Percentiles rank a stretch among this genome's conserved stretches.
Evolutionary conservation across 1,140 invertebrate genomes (phyloP).

Genomic region (Scaptomyza pallida): DNA sequence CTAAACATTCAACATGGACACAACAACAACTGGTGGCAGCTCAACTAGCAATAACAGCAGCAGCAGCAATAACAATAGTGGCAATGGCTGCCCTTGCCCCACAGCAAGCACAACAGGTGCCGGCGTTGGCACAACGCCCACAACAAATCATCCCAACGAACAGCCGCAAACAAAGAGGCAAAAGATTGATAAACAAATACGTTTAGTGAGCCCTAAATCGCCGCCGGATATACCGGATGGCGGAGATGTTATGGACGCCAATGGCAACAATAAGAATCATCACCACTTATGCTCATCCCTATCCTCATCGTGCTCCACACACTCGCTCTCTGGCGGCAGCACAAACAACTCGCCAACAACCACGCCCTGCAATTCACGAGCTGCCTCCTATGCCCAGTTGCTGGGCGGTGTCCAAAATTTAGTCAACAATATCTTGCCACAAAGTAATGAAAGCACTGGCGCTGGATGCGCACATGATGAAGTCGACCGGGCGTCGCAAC

Average conservation of each 20-base stretch:
- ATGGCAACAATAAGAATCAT: slow-evolving; percentile 56
- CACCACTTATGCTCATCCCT: slow-evolving; percentile 73
- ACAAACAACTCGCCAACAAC: slow-evolving; percentile 74
- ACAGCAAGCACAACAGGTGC: slow-evolving; percentile 9
- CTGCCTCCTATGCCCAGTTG: slow-evolving; percentile 69
- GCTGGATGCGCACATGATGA: slow-evolving; percentile 54
- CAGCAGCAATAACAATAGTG: slow-evolving; percentile 13
- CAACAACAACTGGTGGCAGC: slow-evolving; percentile 24
- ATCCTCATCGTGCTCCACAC: slow-evolving; percentile 71
- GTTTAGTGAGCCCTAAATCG: slow-evolving; percentile 41
- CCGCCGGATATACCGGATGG: slow-evolving; percentile 70
- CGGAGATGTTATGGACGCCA: slow-evolving; percentile 57
- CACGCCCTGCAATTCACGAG: slow-evolving; percentile 72
- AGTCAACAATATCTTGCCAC: slow-evolving; percentile 75
- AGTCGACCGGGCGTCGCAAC: slow-evolving; percentile 69
- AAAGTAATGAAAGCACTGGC: slow-evolving; percentile 17
- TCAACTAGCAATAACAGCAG: slow-evolving; percentile 15
- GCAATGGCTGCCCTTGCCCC: slow-evolving; percentile 42
- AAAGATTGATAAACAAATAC: slow-evolving; percentile 84
- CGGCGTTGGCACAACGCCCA: slow-evolving; percentile 1
- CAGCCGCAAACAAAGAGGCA: slow-evolving; percentile 80
- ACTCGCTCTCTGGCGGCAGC: slow-evolving; percentile 71
- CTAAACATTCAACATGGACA: slow-evolving; percentile 53
- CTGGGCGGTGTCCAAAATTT: slow-evolving; percentile 63
- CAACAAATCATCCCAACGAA: slow-evolving; percentile 52